Conservation (phyloP, 2,888 invertebrate genomes). For the Chironomus riparius region DNA sequence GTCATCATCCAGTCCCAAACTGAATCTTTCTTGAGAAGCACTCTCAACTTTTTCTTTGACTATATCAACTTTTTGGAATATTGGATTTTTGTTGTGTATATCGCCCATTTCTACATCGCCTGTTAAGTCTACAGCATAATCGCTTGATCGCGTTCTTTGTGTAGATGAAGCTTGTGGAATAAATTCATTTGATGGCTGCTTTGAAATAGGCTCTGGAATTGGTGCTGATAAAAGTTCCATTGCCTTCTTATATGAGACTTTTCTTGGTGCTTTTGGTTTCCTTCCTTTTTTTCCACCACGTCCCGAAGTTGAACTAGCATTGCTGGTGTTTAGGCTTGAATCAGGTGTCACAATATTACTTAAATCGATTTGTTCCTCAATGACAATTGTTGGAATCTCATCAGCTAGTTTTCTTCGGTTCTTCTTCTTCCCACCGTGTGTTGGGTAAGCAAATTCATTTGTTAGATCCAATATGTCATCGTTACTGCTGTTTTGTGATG, state of each 20-base stretch:
- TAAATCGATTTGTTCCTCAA: neutral
- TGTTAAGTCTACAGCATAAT: slow-evolving; percentile 6
- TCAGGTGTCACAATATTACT: neutral
- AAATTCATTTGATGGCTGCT: neutral
- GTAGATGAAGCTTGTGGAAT: neutral
- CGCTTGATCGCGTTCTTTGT: neutral
- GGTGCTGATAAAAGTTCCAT: neutral
- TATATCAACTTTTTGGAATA: neutral
- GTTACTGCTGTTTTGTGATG: no score
- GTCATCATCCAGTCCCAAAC: neutral
- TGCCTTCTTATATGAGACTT: neutral
- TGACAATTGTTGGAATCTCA: neutral
- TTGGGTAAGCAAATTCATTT: neutral
- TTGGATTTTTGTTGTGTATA: neutral
- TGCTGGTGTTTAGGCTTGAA: neutral
- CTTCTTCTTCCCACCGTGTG: neutral
- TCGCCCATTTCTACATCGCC: neutral
- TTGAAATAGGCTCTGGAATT: neutral
- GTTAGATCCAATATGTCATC: neutral
- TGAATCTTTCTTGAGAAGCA: neutral
- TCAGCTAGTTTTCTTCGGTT: neutral
- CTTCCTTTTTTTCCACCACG: neutral
- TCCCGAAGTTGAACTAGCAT: neutral
- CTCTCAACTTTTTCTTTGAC: neutral
- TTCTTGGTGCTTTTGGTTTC: neutral